Base-by-base conservation (phyloP, 1,140 invertebrate genomes). In the Eumeta japonica region DNA sequence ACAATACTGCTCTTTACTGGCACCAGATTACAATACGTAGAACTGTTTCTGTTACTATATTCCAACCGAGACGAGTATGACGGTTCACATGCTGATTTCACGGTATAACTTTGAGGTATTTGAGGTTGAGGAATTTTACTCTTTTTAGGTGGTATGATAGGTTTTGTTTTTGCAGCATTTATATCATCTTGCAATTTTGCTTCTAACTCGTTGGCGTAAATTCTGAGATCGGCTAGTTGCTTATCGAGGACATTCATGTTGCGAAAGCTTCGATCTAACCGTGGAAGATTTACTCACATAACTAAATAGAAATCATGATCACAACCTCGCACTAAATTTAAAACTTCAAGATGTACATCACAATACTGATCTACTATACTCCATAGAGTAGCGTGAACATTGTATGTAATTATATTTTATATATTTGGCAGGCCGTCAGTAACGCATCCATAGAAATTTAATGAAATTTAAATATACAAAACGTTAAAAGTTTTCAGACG, bases 231-330 rank as follows among this genome's bases (percentile, higher is more conserved):
- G 2, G 79, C 78, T 39, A 81, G 53, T 51, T 81, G 78, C 48
- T 76, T 78, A 39, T 80, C 79, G 29, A 81, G 56, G 16, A 79
- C 74, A 59, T 79, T 79, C 79, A 81, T 80, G n/a, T n/a, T n/a
- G n/a, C n/a, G n/a, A n/a, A n/a, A n/a, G n/a, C n/a, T n/a, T n/a
- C n/a, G n/a, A n/a, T n/a, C n/a, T n/a, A n/a, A n/a, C n/a, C n/a
- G n/a, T n/a, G n/a, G n/a, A n/a, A n/a, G n/a, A n/a, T n/a, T n/a
- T n/a, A n/a, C n/a, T n/a, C n/a, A n/a, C n/a, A n/a, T n/a, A n/a
- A n/a, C n/a, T n/a, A n/a, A n/a, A n/a, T n/a, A n/a, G n/a, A n/a
- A n/a, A n/a, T n/a, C n/a, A n/a, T n/a, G n/a, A n/a, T n/a, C n/a
- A n/a, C n/a, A n/a, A n/a, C n/a, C n/a, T n/a, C n/a, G n/a, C n/a